A percentile compares a stretch with the other conserved stretches of the same genome.
These are phyloP conservation scores for Nasonovia ribisnigri DNA, from an alignment of 2,888 invertebrate genomes.

Conservation along the genomic window DNA sequence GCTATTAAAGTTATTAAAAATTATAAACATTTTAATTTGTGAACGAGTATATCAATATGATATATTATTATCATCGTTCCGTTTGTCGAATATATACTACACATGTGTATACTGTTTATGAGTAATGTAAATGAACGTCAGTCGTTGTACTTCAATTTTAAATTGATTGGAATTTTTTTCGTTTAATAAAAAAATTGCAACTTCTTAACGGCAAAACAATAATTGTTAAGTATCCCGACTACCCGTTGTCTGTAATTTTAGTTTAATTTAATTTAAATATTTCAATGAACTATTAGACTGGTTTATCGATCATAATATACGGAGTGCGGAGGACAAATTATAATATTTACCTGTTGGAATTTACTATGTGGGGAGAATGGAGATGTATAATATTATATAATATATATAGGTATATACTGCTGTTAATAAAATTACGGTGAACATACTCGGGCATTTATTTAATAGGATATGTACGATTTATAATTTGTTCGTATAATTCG, in stretches of 20 bases:
- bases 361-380: neutral
- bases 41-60: neutral
- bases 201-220: neutral
- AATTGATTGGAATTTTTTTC: neutral
- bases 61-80: neutral
- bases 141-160: neutral
- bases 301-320: neutral
- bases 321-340: neutral
- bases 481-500: neutral
- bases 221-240: neutral
- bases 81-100: neutral
- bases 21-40: neutral
- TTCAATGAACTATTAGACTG: neutral
- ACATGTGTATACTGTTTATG: neutral
- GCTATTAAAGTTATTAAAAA: neutral
- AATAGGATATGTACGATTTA: neutral
- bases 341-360: neutral
- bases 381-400: neutral
- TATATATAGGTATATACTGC: neutral
- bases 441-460: neutral
- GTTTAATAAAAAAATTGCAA: neutral
- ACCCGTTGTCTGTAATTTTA: neutral
- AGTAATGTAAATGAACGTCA: neutral
- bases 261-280: constrained; percentile 29
- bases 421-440: neutral